Percentiles rank a stretch among this genome's conserved stretches.
phyloP scores from a whole-genome alignment of 2,113 vertebrate genomes.

The Sturnus vulgaris region DNA sequence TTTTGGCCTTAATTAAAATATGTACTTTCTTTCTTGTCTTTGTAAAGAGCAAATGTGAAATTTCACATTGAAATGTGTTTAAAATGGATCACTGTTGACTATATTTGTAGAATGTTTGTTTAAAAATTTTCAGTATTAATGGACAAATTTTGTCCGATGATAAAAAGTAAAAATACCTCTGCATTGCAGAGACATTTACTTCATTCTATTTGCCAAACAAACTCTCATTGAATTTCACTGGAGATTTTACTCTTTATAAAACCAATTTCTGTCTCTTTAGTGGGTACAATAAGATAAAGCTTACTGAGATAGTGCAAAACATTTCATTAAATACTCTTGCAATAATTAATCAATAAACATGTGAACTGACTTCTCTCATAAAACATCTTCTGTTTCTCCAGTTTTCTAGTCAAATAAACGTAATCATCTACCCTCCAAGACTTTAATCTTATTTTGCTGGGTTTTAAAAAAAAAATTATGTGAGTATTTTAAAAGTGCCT shows the following conservation, averaged over 20 bases:
- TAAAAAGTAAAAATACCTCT: neutral
- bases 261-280: neutral
- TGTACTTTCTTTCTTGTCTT: neutral
- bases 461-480: neutral
- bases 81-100: neutral
- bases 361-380: neutral
- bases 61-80: neutral
- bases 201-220: neutral
- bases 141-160: neutral
- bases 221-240: neutral
- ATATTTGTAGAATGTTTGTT: neutral
- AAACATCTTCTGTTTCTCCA: neutral
- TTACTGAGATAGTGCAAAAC: neutral
- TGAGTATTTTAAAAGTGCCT: neutral
- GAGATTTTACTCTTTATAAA: neutral
- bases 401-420: neutral
- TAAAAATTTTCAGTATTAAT: neutral
- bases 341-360: neutral
- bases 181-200: neutral
- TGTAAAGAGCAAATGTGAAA: neutral
- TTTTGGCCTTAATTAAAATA: constrained; percentile 16
- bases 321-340: neutral
- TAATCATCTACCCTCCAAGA: neutral
- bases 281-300: neutral
- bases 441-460: neutral